Conservation (phyloP, 2,797 vertebrate species). For the Momotus momota region DNA sequence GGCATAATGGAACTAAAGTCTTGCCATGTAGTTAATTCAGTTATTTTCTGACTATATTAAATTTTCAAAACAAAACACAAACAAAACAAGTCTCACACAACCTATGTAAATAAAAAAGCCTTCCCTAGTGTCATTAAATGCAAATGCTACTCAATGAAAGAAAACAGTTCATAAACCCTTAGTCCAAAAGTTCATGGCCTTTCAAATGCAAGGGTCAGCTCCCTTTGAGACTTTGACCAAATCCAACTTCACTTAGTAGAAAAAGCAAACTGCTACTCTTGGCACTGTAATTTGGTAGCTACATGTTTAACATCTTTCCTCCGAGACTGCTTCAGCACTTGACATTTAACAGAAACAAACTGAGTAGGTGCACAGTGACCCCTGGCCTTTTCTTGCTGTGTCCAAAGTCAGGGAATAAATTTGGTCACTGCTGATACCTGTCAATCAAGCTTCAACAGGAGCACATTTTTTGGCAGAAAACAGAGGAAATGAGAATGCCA, state of each 20-base stretch:
- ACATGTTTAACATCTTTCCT: not conserved
- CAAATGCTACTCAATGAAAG: not conserved
- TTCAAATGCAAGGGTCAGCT: not conserved
- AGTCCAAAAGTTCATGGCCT: not conserved
- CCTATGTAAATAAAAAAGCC: not conserved
- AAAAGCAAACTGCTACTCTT: not conserved
- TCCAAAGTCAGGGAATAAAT: not conserved
- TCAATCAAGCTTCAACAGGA: not conserved
- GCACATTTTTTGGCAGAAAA: not conserved
- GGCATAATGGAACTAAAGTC: not conserved
- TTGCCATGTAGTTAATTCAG: not conserved
- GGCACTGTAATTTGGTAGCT: not conserved
- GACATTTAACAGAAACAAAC: slow-evolving; percentile 5
- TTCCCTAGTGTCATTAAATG: not conserved
- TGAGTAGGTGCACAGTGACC: not conserved
- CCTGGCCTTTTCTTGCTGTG: not conserved
- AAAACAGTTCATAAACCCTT: not conserved
- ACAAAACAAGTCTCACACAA: not conserved
- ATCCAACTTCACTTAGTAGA: accelerated
- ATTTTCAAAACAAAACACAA: not conserved
- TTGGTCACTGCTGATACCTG: not conserved
- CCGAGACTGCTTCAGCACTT: not conserved
- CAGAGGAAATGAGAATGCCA: not conserved
- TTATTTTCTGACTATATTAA: not conserved
- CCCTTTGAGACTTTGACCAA: not conserved